A percentile compares a stretch with the other conserved stretches of the same genome.
These are phyloP conservation scores for Cerceris ruficornis DNA, from an alignment of 2,888 invertebrate genomes.

Conservation along the genomic window DNA sequence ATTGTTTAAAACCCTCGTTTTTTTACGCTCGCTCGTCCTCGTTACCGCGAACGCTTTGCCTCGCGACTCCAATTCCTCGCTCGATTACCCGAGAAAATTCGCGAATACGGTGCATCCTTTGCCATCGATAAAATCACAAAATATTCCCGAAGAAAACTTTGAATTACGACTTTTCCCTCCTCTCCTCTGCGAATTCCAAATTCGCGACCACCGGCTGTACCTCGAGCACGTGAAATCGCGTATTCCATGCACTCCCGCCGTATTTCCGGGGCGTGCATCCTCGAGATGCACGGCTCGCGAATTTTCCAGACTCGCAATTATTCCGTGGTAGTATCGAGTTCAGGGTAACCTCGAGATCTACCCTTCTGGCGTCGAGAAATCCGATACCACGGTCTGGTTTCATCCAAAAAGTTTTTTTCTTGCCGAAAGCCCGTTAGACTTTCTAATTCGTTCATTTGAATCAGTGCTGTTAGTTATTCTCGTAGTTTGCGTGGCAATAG, in stretches of 20 bases:
- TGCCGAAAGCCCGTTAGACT: not conserved
- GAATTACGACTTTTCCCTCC: not conserved
- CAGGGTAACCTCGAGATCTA: conserved; percentile 1
- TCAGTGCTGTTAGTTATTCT: too few species aligned
- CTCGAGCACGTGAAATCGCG: conserved; percentile 8
- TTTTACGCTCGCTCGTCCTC: not conserved
- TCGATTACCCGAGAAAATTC: not conserved
- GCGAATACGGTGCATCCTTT: not conserved
- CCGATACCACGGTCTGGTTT: not conserved
- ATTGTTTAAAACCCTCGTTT: conserved; percentile 20
- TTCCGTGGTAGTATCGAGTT: conserved; percentile 21
- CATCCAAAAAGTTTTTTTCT: not conserved
- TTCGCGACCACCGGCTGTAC: not conserved
- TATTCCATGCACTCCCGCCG: conserved; percentile 4
- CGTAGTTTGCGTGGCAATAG: too few species aligned
- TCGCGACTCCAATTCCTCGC: not conserved
- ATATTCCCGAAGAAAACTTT: not conserved
- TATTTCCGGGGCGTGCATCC: not conserved
- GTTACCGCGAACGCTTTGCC: not conserved
- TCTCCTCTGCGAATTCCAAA: conserved; percentile 3
- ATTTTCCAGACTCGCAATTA: conserved; percentile 25
- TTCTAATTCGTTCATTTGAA: too few species aligned
- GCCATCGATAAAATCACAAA: not conserved
- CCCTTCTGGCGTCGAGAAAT: not conserved
- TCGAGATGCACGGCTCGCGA: conserved; percentile 3